These are phyloP conservation scores for Spicauda simplicius DNA, from an alignment of 2,888 invertebrate genomes.

Conservation along the genomic window DNA sequence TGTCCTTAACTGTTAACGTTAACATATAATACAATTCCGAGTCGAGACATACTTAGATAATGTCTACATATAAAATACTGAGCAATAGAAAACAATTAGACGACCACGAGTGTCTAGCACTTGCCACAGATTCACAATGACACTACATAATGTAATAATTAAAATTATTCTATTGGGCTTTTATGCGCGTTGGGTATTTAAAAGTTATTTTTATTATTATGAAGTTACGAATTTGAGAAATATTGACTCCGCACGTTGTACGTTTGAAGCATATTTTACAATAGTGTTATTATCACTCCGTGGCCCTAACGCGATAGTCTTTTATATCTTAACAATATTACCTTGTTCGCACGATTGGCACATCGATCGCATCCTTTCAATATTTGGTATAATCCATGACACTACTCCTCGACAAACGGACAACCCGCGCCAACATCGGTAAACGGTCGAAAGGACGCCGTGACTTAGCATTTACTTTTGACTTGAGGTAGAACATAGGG, in stretches of 20 bases:
- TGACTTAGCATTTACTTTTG: slow-evolving; percentile 77
- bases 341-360: slow-evolving; percentile 81
- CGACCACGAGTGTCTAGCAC: slow-evolving; percentile 70
- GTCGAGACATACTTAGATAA: slow-evolving; percentile 66
- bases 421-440: slow-evolving; percentile 37
- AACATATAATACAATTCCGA: slow-evolving; percentile 81
- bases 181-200: not conserved
- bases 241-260: slow-evolving; percentile 1
- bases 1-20: slow-evolving; percentile 82
- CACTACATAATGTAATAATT: slow-evolving; percentile 1
- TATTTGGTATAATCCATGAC: slow-evolving; percentile 71
- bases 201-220: not conserved
- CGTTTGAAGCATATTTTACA: slow-evolving; percentile 11
- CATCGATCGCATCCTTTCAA: slow-evolving; percentile 73
- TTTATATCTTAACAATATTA: slow-evolving; percentile 80
- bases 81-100: slow-evolving; percentile 82
- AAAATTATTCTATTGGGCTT: not conserved
- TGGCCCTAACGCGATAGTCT: slow-evolving; percentile 70
- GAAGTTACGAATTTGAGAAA: not conserved
- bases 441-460: slow-evolving; percentile 63
- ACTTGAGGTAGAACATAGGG: slow-evolving; percentile 83
- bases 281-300: slow-evolving; percentile 24
- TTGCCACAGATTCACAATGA: slow-evolving; percentile 28
- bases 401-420: slow-evolving; percentile 41
- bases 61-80: slow-evolving; percentile 80